These are phyloP conservation scores for Conopomorpha cramerella DNA, from an alignment of 1,140 invertebrate species.

Conservation along the genomic window DNA sequence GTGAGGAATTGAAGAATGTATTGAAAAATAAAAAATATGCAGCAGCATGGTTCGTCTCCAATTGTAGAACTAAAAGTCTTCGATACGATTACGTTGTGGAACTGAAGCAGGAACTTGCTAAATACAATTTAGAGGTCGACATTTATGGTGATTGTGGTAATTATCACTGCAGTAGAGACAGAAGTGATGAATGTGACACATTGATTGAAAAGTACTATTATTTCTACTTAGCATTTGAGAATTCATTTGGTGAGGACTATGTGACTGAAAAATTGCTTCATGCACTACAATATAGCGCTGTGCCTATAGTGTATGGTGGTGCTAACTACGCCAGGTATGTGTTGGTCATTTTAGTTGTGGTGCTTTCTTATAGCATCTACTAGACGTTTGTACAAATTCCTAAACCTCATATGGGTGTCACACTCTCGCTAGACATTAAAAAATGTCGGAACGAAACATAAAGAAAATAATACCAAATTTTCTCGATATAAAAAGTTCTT, in stretches of 20 bases:
- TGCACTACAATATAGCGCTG: constrained; percentile 40
- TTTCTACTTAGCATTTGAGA: constrained; percentile 76
- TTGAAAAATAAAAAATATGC: constrained; percentile 51
- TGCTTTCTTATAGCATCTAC: too few species aligned
- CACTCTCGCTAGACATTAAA: too few species aligned
- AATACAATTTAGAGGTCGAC: constrained; percentile 57
- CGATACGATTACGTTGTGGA: constrained; percentile 63
- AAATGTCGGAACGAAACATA: constrained; percentile 3
- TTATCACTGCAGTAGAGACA: constrained; percentile 23
- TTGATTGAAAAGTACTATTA: constrained; percentile 61
- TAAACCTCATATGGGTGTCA: too few species aligned
- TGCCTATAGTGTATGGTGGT: constrained; percentile 56
- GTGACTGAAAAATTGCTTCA: constrained; percentile 69
- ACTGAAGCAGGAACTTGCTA: constrained; percentile 59
- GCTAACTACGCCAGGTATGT: constrained; percentile 44
- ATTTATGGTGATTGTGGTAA: constrained; percentile 71
- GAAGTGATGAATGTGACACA: constrained; percentile 38
- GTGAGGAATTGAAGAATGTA: constrained; percentile 21
- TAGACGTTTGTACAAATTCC: too few species aligned
- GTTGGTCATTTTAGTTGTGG: too few species aligned
- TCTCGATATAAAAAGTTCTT: background rate
- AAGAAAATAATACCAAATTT: constrained; percentile 1
- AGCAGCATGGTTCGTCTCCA: constrained; percentile 70
- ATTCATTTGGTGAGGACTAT: constrained; percentile 66
- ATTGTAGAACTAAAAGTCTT: constrained; percentile 63